These are phyloP conservation scores for Anser brachyrhynchus DNA, from an alignment of 2,113 vertebrate species.

Conservation along the genomic window DNA sequence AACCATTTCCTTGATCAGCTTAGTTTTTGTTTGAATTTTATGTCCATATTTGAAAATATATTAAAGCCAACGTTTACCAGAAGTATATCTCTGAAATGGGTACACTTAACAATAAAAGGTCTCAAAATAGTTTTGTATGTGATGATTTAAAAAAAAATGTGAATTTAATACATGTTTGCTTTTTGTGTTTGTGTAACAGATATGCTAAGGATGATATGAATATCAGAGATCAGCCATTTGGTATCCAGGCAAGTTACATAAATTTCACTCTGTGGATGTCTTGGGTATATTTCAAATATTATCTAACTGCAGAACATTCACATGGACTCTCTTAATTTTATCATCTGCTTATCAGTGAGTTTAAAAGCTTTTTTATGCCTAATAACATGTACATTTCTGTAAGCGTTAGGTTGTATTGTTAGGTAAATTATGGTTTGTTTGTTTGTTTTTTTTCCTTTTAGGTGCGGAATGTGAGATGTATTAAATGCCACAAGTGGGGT, in stretches of 20 bases:
- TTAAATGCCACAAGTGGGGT: slow-evolving; percentile 99
- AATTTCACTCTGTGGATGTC: slow-evolving; percentile 48
- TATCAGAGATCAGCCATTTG: slow-evolving; percentile 98
- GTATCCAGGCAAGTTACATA: slow-evolving; percentile 89
- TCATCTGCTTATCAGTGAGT: not conserved
- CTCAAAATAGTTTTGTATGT: not conserved
- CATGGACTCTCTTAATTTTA: slow-evolving; percentile 18
- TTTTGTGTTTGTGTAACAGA: slow-evolving; percentile 73
- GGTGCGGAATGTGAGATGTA: slow-evolving; percentile 98
- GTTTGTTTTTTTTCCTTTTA: slow-evolving; percentile 30
- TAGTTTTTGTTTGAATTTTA: not conserved
- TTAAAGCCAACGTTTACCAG: not conserved
- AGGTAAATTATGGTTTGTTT: not conserved
- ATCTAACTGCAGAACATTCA: slow-evolving; percentile 9
- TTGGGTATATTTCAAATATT: slow-evolving; percentile 45
- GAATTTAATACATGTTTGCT: not conserved
- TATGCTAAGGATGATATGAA: slow-evolving; percentile 99
- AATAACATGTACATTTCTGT: not conserved
- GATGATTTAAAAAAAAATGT: not conserved
- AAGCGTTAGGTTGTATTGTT: not conserved
- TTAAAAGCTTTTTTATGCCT: not conserved
- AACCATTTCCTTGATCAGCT: not conserved
- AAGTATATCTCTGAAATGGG: not conserved
- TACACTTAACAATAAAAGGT: not conserved
- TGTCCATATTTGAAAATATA: not conserved